Conservation (phyloP, 2,797 vertebrate genomes). For the Poeciliopsis gracilis region DNA sequence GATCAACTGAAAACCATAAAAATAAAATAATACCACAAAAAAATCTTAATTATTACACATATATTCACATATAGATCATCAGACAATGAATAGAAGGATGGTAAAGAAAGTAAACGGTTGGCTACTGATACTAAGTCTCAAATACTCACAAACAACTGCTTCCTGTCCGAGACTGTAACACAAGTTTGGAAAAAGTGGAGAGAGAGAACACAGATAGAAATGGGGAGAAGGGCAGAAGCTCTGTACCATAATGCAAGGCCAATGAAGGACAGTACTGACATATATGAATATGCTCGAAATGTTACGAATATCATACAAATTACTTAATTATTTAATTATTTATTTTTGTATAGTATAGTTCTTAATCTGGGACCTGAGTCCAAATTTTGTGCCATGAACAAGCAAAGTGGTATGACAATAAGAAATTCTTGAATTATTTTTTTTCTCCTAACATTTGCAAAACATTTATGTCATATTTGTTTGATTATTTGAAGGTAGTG, state of each 20-base stretch:
- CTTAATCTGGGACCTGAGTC: too few relatives aligned
- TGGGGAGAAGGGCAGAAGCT: constrained; percentile 69
- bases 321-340: too few relatives aligned
- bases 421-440: not conserved
- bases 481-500: not conserved
- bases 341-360: too few relatives aligned
- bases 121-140: constrained; percentile 38
- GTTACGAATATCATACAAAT: not conserved
- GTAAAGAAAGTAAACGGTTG: constrained; percentile 35
- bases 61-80: constrained; percentile 23
- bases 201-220: constrained; percentile 63
- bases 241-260: constrained; percentile 55
- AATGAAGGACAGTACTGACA: constrained; percentile 55
- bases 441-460: not conserved
- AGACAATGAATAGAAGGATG: constrained; percentile 42
- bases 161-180: constrained; percentile 75
- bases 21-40: not conserved
- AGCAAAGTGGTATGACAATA: too few relatives aligned
- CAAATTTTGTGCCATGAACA: too few relatives aligned
- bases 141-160: constrained; percentile 82
- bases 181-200: constrained; percentile 41
- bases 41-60: constrained; percentile 25
- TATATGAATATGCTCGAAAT: constrained; percentile 47
- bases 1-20: constrained; percentile 25
- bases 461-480: not conserved